These are phyloP conservation scores for Gobionotothen gibberifrons DNA, from an alignment of 2,797 vertebrate species.

Conservation along the genomic window DNA sequence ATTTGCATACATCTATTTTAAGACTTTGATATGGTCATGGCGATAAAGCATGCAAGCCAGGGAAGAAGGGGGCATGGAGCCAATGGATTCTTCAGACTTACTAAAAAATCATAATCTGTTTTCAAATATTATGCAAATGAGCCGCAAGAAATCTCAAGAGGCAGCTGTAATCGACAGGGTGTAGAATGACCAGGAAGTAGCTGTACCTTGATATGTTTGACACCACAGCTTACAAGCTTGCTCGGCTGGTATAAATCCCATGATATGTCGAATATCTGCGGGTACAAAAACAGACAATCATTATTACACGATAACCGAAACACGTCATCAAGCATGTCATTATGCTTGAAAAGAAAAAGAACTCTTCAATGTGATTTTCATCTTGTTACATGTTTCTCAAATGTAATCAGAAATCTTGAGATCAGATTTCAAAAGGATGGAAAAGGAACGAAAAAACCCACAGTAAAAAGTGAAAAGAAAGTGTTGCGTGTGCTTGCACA, in stretches of 20 bases:
- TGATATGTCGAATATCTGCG: conserved; percentile 99
- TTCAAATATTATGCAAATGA: conserved; percentile 61
- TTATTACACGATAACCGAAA: conserved; percentile 9
- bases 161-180: conserved; percentile 1
- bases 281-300: conserved; percentile 50
- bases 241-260: conserved; percentile 99
- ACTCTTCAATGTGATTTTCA: background rate
- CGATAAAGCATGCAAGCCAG: conserved; percentile 50
- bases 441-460: background rate
- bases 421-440: conserved; percentile 12
- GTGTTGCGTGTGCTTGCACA: conserved; percentile 14
- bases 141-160: conserved; percentile 11
- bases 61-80: conserved; percentile 18
- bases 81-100: conserved; percentile 29
- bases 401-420: conserved; percentile 6
- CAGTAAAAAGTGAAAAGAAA: conserved; percentile 23
- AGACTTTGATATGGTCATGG: conserved; percentile 63
- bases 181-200: conserved; percentile 43
- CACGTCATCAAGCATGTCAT: background rate
- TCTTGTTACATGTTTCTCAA: background rate
- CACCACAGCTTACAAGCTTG: conserved; percentile 98
- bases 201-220: conserved; percentile 99
- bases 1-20: conserved; percentile 78
- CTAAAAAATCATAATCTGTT: conserved; percentile 43
- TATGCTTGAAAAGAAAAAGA: background rate